Base-by-base conservation (phyloP, 2,888 invertebrate genomes). In the Adelognathus sp. region DNA sequence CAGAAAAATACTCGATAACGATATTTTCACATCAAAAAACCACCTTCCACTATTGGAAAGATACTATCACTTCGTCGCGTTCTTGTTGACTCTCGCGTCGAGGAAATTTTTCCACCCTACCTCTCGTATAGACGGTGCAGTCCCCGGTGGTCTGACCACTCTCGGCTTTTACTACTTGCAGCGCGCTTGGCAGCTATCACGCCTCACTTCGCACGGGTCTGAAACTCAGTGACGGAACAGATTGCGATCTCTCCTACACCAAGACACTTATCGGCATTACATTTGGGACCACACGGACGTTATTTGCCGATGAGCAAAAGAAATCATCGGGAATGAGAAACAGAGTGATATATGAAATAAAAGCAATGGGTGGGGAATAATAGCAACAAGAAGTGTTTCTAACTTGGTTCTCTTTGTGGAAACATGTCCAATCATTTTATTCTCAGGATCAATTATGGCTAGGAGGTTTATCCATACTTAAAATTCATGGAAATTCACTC, bases 91-190 rank as follows among this genome's bases (percentile, higher is more conserved):
- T 33, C 46, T n/a, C 3, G 67, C 52, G 41, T 31, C 75, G 39
- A 52, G 31, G 66, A 46, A 27, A n/a, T 61, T 58, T 52, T 52
- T 21, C 39, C 16, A 24, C 33, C 31, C 44, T 41, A 58, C 36
- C 14, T 16, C 46, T 52, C 31, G 41, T 33, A 14, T 16, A 27
- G 44, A 61, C 29, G 24, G 54, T 63, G 36, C 27, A 50, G 36
- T 76, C 76, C 63, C 76, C 46, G 27, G 71, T 56, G 71, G 71
- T 21, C 67, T 67, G 67, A 61, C 60, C 74, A 61, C 52, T 52
- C 67, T 50, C 50, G 52, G 67, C 31, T 31, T 67, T 52, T 60
- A 54, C 67, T 75, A 67, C 74, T 75, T 46, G n/a, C 52, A 14
- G 27, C 27, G 31, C 58, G 60, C n/a, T 44, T 50, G 46, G 33